phyloP scores from a whole-genome alignment of 37 sponge, comb jelly and placozoan species.

The Geodia barretti region DNA sequence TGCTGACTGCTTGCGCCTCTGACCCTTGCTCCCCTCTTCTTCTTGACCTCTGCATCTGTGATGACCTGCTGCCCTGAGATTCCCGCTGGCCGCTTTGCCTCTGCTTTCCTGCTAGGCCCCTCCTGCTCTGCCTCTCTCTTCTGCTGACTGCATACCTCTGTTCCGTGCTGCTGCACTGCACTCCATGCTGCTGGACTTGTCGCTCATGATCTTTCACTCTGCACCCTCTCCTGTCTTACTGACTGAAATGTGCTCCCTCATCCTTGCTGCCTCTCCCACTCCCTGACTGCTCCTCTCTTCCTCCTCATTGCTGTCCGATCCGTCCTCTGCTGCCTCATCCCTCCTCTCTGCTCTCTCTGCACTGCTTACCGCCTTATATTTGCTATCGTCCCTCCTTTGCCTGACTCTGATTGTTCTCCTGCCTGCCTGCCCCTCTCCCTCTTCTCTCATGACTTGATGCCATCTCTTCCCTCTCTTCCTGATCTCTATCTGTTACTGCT shows the following conservation, averaged over 20 bases:
- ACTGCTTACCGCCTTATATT: neutral
- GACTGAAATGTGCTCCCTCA: slow-evolving; percentile 1
- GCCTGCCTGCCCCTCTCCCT: neutral
- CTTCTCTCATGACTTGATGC: neutral
- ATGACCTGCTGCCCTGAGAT: too few relatives aligned
- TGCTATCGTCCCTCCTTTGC: neutral
- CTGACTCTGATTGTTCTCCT: neutral
- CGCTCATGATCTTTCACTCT: too few relatives aligned
- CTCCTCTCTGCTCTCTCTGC: neutral
- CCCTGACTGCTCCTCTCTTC: neutral
- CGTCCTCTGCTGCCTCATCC: neutral
- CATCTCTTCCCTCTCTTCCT: neutral
- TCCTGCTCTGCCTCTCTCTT: too few relatives aligned
- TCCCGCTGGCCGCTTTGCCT: too few relatives aligned
- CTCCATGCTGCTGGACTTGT: too few relatives aligned
- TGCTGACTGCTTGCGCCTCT: too few relatives aligned
- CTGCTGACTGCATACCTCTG: too few relatives aligned
- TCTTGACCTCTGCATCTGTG: too few relatives aligned
- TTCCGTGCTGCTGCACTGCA: too few relatives aligned
- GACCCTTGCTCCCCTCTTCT: too few relatives aligned
- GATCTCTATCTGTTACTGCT: neutral
- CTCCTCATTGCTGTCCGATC: neutral
- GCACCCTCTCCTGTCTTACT: too few relatives aligned
- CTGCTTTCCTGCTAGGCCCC: too few relatives aligned
- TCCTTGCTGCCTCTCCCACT: neutral